Conservation (phyloP, 2,113 vertebrate species). For the Rhinolophus sinicus region DNA sequence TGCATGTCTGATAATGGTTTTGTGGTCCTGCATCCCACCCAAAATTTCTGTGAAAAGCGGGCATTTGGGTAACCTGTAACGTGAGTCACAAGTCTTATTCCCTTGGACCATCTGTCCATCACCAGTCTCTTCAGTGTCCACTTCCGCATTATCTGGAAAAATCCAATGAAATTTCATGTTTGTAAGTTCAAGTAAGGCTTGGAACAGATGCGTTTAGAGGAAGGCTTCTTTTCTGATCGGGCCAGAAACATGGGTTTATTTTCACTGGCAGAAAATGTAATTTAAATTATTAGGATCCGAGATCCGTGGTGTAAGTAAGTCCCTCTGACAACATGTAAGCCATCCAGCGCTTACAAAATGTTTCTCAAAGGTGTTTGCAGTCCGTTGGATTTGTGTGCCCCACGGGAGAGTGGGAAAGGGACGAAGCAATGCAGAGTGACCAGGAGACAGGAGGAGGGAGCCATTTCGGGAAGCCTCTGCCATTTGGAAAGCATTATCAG, state of each 20-base stretch:
- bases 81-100: background rate
- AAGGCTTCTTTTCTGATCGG: conserved; percentile 13
- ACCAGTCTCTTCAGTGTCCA: background rate
- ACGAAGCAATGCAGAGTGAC: background rate
- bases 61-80: background rate
- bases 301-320: conserved; percentile 44
- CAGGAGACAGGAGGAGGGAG: background rate
- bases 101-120: background rate
- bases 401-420: background rate
- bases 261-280: conserved; percentile 45
- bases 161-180: background rate
- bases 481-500: background rate
- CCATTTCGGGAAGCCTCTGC: no score
- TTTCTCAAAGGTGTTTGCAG: conserved; percentile 5
- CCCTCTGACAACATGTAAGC: conserved; percentile 24
- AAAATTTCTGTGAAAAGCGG: background rate
- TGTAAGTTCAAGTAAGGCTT: conserved; percentile 10
- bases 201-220: background rate
- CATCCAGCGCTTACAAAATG: conserved; percentile 45
- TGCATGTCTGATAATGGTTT: background rate
- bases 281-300: conserved; percentile 48
- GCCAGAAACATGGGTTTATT: background rate
- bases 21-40: background rate
- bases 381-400: background rate
- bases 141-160: background rate